Conservation (phyloP, 2,888 invertebrate genomes). For the Metalampra italica region DNA sequence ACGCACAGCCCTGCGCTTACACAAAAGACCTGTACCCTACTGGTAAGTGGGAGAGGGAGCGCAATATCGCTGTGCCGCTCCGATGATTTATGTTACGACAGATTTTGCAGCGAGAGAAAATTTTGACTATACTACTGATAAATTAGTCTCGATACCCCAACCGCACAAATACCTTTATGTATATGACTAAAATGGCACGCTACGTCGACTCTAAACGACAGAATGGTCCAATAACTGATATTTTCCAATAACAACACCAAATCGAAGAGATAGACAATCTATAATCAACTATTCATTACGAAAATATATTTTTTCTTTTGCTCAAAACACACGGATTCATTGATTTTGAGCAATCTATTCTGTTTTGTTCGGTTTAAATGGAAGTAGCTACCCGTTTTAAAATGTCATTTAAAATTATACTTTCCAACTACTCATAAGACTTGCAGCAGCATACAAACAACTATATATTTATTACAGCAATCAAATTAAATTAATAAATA, state of each 20-base stretch:
- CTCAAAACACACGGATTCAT: conserved; percentile 23
- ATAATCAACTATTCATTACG: conserved; percentile 39
- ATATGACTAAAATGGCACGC: conserved; percentile 37
- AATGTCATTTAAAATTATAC: conserved; percentile 29
- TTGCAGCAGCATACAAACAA: conserved; percentile 37
- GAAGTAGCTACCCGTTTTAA: conserved; percentile 46
- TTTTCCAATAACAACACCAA: conserved; percentile 33
- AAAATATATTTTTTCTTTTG: conserved; percentile 48
- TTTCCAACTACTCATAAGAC: conserved; percentile 47
- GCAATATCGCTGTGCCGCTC: too few relatives aligned
- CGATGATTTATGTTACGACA: too few relatives aligned
- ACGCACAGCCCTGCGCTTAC: too few relatives aligned
- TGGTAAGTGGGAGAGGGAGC: too few relatives aligned
- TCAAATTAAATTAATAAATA: conserved; percentile 33
- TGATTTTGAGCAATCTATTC: conserved; percentile 33
- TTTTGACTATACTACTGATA: too few relatives aligned
- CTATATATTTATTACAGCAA: conserved; percentile 19
- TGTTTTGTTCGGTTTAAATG: conserved; percentile 15
- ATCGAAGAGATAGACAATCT: conserved; percentile 39
- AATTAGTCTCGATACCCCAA: conserved; percentile 9
- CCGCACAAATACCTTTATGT: conserved; percentile 9
- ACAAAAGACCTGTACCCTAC: too few relatives aligned
- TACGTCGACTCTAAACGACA: conserved; percentile 27
- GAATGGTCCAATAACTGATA: conserved; percentile 49
- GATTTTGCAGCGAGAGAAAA: too few relatives aligned